Conservation (phyloP, 2,888 invertebrate genomes). For the Chelonus formosanus region DNA sequence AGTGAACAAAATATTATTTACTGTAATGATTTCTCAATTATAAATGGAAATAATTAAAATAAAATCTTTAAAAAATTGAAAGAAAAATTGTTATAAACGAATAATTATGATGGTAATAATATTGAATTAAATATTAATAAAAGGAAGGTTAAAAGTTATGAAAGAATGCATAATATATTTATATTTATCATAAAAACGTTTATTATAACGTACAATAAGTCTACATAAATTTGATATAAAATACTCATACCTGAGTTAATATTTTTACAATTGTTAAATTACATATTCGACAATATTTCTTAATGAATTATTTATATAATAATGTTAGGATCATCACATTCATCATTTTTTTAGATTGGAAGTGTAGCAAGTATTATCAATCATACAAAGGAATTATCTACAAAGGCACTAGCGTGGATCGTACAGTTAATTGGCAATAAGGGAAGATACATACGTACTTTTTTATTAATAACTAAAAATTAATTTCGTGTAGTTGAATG, state of each 20-base stretch:
- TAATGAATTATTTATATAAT: not conserved
- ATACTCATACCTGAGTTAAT: constrained; percentile 53
- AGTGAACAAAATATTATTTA: too few species aligned
- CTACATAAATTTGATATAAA: constrained; percentile 56
- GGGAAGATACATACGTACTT: constrained; percentile 7
- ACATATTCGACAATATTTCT: not conserved
- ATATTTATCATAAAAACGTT: constrained; percentile 56
- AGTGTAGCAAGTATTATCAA: not conserved
- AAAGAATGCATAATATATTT: not conserved
- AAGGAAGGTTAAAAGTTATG: too few species aligned
- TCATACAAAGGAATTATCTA: constrained; percentile 24
- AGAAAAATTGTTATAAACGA: too few species aligned
- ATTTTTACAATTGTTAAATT: constrained; percentile 16
- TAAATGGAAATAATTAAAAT: too few species aligned
- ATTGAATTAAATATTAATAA: too few species aligned
- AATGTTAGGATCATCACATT: not conserved
- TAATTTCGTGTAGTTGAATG: too few species aligned
- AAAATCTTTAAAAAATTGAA: too few species aligned
- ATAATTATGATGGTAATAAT: too few species aligned
- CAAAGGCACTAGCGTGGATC: constrained; percentile 60
- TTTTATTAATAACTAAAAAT: not conserved
- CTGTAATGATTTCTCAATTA: too few species aligned
- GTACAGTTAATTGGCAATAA: constrained; percentile 35
- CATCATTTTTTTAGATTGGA: not conserved
- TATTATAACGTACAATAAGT: constrained; percentile 59